Conservation (phyloP, 2,888 invertebrate genomes). For the Polydesmus complanatus region DNA sequence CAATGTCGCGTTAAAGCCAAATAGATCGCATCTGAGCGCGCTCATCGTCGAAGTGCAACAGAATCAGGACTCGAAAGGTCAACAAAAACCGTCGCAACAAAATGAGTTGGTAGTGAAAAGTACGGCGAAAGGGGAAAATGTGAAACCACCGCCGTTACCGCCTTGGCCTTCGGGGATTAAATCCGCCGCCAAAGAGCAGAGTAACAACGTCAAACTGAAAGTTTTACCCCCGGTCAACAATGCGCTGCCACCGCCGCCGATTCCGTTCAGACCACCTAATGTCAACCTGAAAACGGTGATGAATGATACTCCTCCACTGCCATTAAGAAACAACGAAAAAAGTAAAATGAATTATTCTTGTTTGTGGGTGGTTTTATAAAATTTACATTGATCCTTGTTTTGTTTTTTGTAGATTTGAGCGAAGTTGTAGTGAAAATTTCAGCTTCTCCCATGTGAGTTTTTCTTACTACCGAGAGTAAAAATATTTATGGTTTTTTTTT, state of each 20-base stretch:
- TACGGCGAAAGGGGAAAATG: background rate
- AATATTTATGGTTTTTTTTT: background rate
- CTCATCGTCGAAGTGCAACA: constrained; percentile 5
- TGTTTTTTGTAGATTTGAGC: no score
- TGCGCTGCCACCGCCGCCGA: background rate
- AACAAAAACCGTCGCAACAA: no score
- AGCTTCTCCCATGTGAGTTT: background rate
- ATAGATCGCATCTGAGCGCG: background rate
- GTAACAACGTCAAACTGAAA: background rate
- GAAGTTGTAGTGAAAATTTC: no score
- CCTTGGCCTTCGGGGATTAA: background rate
- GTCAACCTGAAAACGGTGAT: background rate
- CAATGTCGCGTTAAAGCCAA: background rate
- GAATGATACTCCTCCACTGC: constrained; percentile 3
- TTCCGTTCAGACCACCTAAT: constrained; percentile 1
- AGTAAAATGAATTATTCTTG: background rate
- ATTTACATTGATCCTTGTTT: no score
- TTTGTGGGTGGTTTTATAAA: no score
- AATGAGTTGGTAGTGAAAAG: background rate
- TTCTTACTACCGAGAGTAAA: no score
- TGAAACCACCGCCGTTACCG: background rate
- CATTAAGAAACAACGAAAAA: constrained; percentile 2
- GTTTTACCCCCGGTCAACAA: background rate
- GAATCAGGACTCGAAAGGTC: background rate
- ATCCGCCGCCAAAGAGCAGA: background rate